Evolutionary conservation across 2,888 invertebrate species (phyloP).

Genomic region (Patella caerulea): DNA sequence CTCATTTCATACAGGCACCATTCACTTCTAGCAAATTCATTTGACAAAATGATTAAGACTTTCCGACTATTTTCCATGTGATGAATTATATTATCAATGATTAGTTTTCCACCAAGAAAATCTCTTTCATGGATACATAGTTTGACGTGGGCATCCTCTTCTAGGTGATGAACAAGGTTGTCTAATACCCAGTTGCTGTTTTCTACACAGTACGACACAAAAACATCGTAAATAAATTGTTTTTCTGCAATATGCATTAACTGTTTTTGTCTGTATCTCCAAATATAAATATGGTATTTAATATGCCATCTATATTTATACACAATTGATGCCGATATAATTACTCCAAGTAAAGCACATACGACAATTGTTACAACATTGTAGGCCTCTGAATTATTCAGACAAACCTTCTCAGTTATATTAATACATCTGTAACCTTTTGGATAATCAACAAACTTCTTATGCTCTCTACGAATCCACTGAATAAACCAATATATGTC

Average conservation of each 20-base stretch:
- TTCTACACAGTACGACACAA: conserved; percentile 80
- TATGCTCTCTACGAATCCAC: conserved; percentile 23
- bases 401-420: neutral
- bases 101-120: conserved; percentile 80
- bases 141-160: conserved; percentile 71
- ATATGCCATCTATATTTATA: neutral
- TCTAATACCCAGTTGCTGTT: conserved; percentile 79
- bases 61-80: conserved; percentile 80
- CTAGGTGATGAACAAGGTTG: conserved; percentile 78
- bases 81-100: conserved; percentile 80
- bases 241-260: conserved; percentile 54
- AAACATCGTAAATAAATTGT: conserved; percentile 76
- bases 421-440: neutral
- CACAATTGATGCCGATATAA: neutral
- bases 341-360: neutral
- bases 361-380: neutral
- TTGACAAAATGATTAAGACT: conserved; percentile 78
- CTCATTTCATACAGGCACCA: conserved; percentile 85
- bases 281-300: conserved; percentile 2
- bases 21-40: conserved; percentile 78
- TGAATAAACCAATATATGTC: conserved; percentile 59
- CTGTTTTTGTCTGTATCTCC: conserved; percentile 69
- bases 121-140: conserved; percentile 81
- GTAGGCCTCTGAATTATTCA: neutral
- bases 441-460: conserved; percentile 4